phyloP scores from a whole-genome alignment of 2,797 vertebrate genomes.

The Columba guinea region DNA sequence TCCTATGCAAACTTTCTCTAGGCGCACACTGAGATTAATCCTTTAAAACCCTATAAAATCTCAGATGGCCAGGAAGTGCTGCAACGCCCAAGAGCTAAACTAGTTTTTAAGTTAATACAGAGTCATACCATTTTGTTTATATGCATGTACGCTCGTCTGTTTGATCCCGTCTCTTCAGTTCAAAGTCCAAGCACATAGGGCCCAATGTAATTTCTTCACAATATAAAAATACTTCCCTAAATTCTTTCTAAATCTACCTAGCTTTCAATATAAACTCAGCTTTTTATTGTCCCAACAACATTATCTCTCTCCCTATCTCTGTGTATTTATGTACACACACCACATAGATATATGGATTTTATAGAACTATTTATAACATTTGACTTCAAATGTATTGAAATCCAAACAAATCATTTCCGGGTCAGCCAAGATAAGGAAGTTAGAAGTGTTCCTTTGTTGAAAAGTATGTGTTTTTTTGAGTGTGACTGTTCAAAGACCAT shows the following conservation, averaged over 20 bases:
- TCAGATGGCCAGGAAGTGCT: not conserved
- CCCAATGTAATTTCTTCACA: not conserved
- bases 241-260: not conserved
- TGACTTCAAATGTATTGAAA: not conserved
- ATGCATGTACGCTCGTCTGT: not conserved
- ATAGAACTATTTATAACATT: not conserved
- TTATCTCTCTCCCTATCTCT: not conserved
- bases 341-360: not conserved
- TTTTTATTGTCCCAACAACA: not conserved
- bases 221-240: not conserved
- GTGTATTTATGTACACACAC: not conserved
- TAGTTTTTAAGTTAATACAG: not conserved
- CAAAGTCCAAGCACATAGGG: not conserved
- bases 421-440: not conserved
- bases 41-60: not conserved
- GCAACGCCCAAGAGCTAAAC: not conserved
- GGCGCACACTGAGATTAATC: not conserved
- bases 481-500: not conserved
- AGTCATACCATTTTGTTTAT: not conserved
- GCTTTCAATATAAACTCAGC: not conserved
- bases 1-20: conserved; percentile 16
- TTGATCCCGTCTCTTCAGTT: not conserved
- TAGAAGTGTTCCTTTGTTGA: not conserved
- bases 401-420: not conserved
- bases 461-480: not conserved